Conservation (phyloP, 2,888 invertebrate genomes). For the Drosophila stalkeri region DNA sequence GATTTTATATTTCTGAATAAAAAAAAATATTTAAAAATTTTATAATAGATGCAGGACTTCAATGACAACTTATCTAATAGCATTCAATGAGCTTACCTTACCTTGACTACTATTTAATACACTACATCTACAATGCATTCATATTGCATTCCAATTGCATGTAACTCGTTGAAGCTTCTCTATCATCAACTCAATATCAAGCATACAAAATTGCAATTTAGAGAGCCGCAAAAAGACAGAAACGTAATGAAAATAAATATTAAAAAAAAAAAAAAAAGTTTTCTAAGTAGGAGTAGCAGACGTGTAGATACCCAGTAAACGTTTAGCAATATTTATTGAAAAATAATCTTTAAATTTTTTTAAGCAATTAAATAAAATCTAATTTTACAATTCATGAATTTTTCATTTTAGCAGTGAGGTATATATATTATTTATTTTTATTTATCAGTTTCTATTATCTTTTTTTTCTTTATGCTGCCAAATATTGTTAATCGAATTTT, state of each 20-base stretch:
- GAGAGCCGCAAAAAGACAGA: conserved; percentile 32
- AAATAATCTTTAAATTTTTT: no score
- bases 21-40: no score
- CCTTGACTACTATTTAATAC: neutral
- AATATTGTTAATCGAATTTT: neutral
- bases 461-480: no score
- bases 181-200: conserved; percentile 53
- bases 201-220: conserved; percentile 62
- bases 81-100: neutral
- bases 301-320: neutral
- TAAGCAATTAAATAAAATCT: no score
- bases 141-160: neutral
- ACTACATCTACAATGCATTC: neutral
- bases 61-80: neutral
- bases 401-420: no score
- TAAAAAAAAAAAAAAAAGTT: conserved; percentile 9
- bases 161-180: conserved; percentile 24
- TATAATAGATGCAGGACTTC: no score
- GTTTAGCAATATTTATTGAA: no score
- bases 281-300: neutral
- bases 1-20: no score
- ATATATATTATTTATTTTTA: no score
- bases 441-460: no score
- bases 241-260: conserved; percentile 12
- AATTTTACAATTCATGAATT: no score